phyloP scores from a whole-genome alignment of 1,140 invertebrate species.

The Pogonomyrmex californicus region DNA sequence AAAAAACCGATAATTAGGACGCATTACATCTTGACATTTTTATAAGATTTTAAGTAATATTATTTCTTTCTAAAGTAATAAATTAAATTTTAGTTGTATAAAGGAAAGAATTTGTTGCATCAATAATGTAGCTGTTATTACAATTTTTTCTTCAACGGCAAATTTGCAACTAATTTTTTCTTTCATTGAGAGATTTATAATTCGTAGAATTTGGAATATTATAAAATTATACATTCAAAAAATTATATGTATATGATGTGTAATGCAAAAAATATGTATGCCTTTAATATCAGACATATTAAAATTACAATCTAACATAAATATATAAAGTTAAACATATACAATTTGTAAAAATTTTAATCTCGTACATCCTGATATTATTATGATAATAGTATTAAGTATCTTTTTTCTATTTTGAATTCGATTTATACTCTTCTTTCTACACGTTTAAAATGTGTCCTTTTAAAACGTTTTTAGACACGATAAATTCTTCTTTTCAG shows the following conservation, averaged over 20 bases:
- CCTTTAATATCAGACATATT: background rate
- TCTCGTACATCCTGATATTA: background rate
- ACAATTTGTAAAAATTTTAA: conserved; percentile 2
- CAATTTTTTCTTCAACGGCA: conserved; percentile 13
- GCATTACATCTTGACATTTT: background rate
- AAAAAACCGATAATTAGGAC: conserved; percentile 39
- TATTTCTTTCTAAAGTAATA: conserved; percentile 21
- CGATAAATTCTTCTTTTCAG: conserved; percentile 8
- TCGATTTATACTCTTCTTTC: background rate
- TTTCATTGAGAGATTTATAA: background rate
- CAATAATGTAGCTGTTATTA: background rate
- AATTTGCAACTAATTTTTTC: background rate
- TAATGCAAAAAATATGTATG: background rate
- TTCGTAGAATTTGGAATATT: conserved; percentile 11
- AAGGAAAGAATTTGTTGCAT: background rate
- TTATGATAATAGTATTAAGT: conserved; percentile 7
- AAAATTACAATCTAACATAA: background rate
- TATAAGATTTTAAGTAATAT: background rate
- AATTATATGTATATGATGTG: background rate
- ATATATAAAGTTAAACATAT: background rate
- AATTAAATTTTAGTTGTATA: conserved; percentile 15
- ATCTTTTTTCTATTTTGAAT: background rate
- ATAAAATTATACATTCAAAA: background rate
- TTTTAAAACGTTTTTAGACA: background rate
- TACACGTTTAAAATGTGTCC: background rate